Conservation (phyloP, 1,140 invertebrate genomes). For the Globodera ellingtonae region DNA sequence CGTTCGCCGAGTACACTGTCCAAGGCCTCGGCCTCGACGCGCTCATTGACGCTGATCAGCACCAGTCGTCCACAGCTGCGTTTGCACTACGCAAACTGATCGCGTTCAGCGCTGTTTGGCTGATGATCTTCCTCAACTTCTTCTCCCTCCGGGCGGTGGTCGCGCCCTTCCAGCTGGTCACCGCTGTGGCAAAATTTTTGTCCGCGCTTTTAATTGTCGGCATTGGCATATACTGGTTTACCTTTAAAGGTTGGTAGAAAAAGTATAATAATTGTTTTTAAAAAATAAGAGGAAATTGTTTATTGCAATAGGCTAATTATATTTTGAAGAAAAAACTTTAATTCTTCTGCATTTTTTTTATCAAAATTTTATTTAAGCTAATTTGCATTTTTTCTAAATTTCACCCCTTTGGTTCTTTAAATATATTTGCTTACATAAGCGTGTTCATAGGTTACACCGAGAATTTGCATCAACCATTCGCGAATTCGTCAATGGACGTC, state of each 20-base stretch:
- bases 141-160: conserved; percentile 54
- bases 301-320: too few species aligned
- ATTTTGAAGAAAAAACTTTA: too few species aligned
- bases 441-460: not conserved
- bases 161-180: conserved; percentile 54
- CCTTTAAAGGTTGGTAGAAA: conserved; percentile 29
- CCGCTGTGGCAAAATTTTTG: conserved; percentile 50
- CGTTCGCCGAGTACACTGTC: conserved; percentile 20
- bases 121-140: conserved; percentile 51
- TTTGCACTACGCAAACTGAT: conserved; percentile 25
- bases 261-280: not conserved
- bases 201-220: conserved; percentile 49
- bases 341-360: too few species aligned
- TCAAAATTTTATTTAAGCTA: not conserved
- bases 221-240: conserved; percentile 52
- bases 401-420: conserved; percentile 10
- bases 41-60: not conserved
- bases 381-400: conserved; percentile 1
- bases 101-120: conserved; percentile 1
- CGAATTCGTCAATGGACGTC: conserved; percentile 17
- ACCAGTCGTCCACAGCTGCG: not conserved
- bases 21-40: not conserved
- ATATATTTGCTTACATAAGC: conserved; percentile 1
- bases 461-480: conserved; percentile 29
- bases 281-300: too few species aligned